These are phyloP conservation scores for Ornithoptera priamus DNA, from an alignment of 2,888 invertebrate species.

Conservation along the genomic window DNA sequence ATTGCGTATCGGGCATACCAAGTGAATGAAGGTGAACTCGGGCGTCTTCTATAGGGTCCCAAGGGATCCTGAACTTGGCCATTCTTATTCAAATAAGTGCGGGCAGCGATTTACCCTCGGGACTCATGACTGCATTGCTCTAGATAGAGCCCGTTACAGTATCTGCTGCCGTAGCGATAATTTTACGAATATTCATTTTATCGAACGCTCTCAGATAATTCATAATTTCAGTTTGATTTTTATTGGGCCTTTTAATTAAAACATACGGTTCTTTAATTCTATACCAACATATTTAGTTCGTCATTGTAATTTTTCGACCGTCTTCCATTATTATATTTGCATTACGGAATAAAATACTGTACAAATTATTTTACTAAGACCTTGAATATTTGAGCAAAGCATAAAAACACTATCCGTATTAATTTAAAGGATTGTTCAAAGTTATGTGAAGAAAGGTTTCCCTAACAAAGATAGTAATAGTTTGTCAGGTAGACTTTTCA, in stretches of 20 bases:
- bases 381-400: no score
- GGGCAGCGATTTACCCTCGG: constrained; percentile 61
- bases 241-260: no score
- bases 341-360: background rate
- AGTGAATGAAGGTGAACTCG: constrained; percentile 48
- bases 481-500: no score
- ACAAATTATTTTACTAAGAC: no score
- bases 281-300: background rate
- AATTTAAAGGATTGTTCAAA: no score
- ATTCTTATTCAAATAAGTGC: constrained; percentile 77
- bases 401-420: no score
- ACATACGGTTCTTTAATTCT: background rate
- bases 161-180: constrained; percentile 27
- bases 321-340: background rate
- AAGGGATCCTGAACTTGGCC: constrained; percentile 51
- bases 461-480: no score
- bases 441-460: no score
- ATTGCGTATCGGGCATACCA: constrained; percentile 49
- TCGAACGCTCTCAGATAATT: constrained; percentile 12
- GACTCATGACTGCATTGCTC: constrained; percentile 47
- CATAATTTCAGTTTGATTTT: no score
- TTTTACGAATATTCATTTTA: constrained; percentile 24
- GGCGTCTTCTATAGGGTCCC: constrained; percentile 44
- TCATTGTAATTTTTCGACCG: background rate
- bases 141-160: constrained; percentile 36